A percentile compares a stretch with the other conserved stretches of the same genome.
Conservation (phyloP, 1,140 invertebrate genomes). For the Lucilia sericata region DNA sequence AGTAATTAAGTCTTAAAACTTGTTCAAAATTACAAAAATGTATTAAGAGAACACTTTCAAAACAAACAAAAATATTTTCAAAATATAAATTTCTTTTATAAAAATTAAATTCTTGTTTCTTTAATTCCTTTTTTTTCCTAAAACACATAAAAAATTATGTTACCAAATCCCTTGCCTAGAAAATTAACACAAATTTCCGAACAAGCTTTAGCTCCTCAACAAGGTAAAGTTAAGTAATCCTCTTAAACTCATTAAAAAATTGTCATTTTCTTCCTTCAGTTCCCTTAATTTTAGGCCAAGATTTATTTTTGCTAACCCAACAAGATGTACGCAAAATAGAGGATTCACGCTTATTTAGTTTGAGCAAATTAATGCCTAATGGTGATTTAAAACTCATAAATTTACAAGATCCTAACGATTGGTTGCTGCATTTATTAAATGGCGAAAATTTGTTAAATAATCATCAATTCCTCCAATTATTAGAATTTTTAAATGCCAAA, state of each 20-base stretch:
- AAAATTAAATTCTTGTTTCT: too few species aligned
- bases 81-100: background rate
- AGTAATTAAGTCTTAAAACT: background rate
- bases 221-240: slow-evolving; percentile 49
- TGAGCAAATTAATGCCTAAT: slow-evolving; percentile 47
- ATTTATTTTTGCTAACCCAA: slow-evolving; percentile 54
- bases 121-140: background rate
- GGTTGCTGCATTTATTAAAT: background rate
- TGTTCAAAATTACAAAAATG: background rate
- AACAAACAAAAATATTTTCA: background rate
- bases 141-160: slow-evolving; percentile 20
- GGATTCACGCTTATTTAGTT: slow-evolving; percentile 52
- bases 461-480: background rate
- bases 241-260: background rate
- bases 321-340: slow-evolving; percentile 58
- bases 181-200: slow-evolving; percentile 55
- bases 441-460: background rate
- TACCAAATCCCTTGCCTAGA: background rate
- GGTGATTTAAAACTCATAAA: slow-evolving; percentile 21
- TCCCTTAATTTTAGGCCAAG: slow-evolving; percentile 54
- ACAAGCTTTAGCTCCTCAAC: slow-evolving; percentile 51
- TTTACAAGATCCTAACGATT: background rate
- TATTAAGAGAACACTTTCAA: background rate
- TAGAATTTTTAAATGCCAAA: background rate
- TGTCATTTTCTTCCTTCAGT: slow-evolving; percentile 47